Base-by-base conservation (phyloP, 2,113 vertebrate genomes). In the Phalacrocorax brasilianus region DNA sequence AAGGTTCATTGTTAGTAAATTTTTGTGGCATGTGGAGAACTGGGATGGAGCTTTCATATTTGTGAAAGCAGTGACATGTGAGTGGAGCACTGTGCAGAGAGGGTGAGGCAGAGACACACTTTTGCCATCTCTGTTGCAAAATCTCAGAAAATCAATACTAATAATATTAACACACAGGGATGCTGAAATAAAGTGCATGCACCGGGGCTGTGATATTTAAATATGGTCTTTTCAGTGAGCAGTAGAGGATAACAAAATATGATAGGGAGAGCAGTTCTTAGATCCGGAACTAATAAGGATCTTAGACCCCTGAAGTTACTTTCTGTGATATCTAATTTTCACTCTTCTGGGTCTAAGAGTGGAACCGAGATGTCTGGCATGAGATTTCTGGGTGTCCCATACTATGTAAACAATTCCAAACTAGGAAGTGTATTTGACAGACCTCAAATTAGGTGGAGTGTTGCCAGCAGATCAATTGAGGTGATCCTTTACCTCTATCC, bases 91-190 rank as follows among this genome's bases (percentile, higher is more conserved):
- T 86, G 45, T 50, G 79, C 26, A 59, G 49, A 68, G 21, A 52
- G 20, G 2, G 0, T 74, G 73, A 89, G 55, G 38, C 35, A 75
- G 44, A 90, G 56, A 90, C 23, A 81, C 35, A 72, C 33, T 26
- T 93, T 82, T 55, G 42, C 67, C 59, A 70, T 20, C 32, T 86
- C 50, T 79, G 27, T 28, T 87, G 44, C 40, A 91, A 52, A 77
- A 62, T 75, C 76, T 92, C 55, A 85, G 74, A 84, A 88, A 94
- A 85, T 92, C 88, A 87, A 40, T 87, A 85, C 12, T 90, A 92
- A 87, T 75, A 93, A 66, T 63, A 85, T 94, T 94, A 91, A 66
- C 66, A 72, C 1, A 2, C 30, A 47, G 0, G 7, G 47, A 88
- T 38, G n/a, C 66, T 80, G 68, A 95, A 86, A 80, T 83, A 92